Base-by-base conservation (phyloP, 1,140 invertebrate species). In the Drosophila chauvacae region DNA sequence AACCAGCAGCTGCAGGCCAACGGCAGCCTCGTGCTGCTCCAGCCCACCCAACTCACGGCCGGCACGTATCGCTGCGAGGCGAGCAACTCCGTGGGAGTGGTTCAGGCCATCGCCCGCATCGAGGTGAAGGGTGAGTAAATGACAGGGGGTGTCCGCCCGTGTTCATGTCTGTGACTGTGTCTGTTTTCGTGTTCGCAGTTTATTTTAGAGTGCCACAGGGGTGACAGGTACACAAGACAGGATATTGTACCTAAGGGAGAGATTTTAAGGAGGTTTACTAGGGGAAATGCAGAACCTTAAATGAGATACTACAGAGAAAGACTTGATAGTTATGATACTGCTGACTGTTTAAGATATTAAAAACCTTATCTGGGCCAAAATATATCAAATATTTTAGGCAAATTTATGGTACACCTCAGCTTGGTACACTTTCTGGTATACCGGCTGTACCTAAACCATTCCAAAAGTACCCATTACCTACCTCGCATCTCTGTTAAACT, bases 21-120 rank as follows among this genome's bases (percentile, higher is more conserved):
- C 64, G 96, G 96, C 14, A 94, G 94, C 16, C 93, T 97, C 28
- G 86, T 94, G 10, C 95, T 97, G 47, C 92, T 93, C 58, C 93
- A 95, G 62, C 92, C 96, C 37, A 94, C 93, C 73, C 90, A 93
- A 66, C 91, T 93, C 63, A 96, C 97, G 91, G 94, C 94, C 64
- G 96, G 96, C 35, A 92, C 93, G 28, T 97, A 97, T 90, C 94
- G 94, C 47, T 97, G 97, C 90, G 94, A 95, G 88, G 96, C 96
- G 10, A 93, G 94, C 74, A 97, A 96, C 92, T 90, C 93, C 20
- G 86, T 95, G 50, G 96, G 96, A 60, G 94, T 94, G 79, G 94
- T 96, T 14, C 94, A 94, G 61, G 93, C 96, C 37, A 93, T 94
- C 28, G 96, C 95, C n/a, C 92, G 94, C 73, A 87, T 97, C 20